Percentiles rank a stretch among this genome's conserved stretches.
These are phyloP conservation scores for Eulithis testata DNA, from an alignment of 2,888 invertebrate genomes.

Conservation along the genomic window DNA sequence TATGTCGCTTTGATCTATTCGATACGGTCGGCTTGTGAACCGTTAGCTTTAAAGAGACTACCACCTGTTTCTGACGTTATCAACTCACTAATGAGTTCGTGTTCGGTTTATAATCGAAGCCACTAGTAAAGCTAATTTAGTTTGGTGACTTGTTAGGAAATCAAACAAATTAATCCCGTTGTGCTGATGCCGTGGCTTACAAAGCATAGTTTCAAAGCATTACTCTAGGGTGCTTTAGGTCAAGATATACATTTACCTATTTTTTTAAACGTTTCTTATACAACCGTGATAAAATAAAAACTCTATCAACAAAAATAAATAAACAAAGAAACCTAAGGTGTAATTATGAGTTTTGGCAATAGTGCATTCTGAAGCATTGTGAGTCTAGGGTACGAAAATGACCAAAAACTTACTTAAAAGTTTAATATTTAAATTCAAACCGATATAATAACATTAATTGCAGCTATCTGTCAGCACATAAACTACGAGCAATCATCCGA, in stretches of 20 bases:
- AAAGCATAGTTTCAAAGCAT: neutral
- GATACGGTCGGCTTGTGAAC: neutral
- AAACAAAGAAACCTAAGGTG: too few species aligned
- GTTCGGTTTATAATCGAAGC: neutral
- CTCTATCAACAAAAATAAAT: too few species aligned
- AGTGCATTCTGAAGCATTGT: too few species aligned
- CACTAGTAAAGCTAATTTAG: neutral
- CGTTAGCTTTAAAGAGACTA: neutral
- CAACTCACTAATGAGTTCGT: neutral
- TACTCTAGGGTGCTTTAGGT: neutral
- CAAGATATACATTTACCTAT: neutral
- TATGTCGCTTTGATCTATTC: conserved; percentile 12
- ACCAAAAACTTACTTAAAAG: too few species aligned
- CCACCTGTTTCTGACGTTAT: conserved; percentile 10
- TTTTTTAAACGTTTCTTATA: too few species aligned
- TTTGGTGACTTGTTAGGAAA: neutral
- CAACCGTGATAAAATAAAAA: too few species aligned
- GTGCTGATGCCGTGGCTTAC: too few species aligned
- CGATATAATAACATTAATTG: conserved; percentile 3
- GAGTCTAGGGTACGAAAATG: too few species aligned
- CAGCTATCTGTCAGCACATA: conserved; percentile 17
- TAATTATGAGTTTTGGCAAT: too few species aligned
- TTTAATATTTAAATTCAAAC: too few species aligned
- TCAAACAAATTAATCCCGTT: neutral
- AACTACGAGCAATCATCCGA: conserved; percentile 17